phyloP scores from a whole-genome alignment of 1,140 invertebrate genomes.

The Cherax destructor region DNA sequence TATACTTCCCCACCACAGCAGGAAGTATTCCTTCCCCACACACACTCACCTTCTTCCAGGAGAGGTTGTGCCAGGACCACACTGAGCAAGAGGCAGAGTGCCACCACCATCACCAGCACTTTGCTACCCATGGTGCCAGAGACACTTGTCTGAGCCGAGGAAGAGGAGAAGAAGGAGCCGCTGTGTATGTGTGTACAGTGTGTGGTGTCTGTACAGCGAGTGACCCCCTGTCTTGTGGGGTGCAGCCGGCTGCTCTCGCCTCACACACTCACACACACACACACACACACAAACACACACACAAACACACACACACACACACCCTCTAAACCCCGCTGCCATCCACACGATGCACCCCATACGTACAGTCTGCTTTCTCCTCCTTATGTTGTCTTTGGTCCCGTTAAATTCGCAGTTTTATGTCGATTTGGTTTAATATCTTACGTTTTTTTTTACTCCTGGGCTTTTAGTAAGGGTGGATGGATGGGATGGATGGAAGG shows the following conservation, averaged over 20 bases:
- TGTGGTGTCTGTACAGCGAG: conserved; percentile 1
- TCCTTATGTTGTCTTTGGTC: no score
- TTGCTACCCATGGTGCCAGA: conserved; percentile 26
- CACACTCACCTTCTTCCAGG: conserved; percentile 35
- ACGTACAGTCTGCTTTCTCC: no score
- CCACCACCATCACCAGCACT: conserved; percentile 23
- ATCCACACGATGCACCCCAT: conserved; percentile 1
- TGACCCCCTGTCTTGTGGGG: background rate
- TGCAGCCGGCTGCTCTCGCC: background rate
- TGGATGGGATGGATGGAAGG: no score
- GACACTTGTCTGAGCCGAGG: background rate
- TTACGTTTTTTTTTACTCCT: background rate
- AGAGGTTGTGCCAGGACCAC: conserved; percentile 25
- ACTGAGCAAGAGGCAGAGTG: conserved; percentile 11
- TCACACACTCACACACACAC: no score
- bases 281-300: no score
- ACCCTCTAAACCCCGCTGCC: background rate
- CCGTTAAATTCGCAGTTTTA: no score
- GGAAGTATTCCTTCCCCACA: background rate
- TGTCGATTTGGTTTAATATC: no score
- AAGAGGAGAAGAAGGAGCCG: background rate
- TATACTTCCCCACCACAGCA: background rate
- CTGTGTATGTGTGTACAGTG: background rate
- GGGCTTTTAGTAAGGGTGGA: no score
- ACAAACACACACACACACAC: no score